Percentiles rank a stretch among this genome's conserved stretches.
These are phyloP conservation scores for Onthophagus taurus DNA, from an alignment of 1,140 invertebrate genomes.

Conservation along the genomic window DNA sequence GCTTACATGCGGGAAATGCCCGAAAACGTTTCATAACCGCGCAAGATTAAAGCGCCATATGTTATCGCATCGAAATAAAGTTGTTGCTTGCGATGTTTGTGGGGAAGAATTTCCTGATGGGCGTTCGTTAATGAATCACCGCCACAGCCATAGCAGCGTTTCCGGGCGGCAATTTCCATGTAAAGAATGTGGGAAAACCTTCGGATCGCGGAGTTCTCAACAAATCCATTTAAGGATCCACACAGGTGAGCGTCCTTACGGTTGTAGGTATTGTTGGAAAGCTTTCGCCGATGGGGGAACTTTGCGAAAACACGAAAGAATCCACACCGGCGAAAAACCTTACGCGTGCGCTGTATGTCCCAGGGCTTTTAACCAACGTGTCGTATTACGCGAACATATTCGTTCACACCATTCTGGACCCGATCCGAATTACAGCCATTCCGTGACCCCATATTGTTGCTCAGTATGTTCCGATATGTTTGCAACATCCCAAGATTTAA, in stretches of 20 bases:
- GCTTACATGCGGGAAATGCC: conserved; percentile 51
- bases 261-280: conserved; percentile 95
- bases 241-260: conserved; percentile 74
- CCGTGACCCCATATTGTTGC: conserved; percentile 54
- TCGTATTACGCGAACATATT: conserved; percentile 71
- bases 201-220: conserved; percentile 78
- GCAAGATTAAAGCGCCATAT: conserved; percentile 52
- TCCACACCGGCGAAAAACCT: conserved; percentile 93
- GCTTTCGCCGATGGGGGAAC: conserved; percentile 98
- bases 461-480: conserved; percentile 62
- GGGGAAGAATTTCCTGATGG: conserved; percentile 63
- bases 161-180: conserved; percentile 71
- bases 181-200: conserved; percentile 73
- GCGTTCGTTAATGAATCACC: conserved; percentile 57
- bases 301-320: conserved; percentile 92
- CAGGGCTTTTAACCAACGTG: conserved; percentile 73
- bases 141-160: conserved; percentile 46
- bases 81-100: conserved; percentile 58
- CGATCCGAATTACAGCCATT: conserved; percentile 47
- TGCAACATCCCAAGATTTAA: conserved; percentile 59
- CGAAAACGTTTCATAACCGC: conserved; percentile 61
- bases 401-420: conserved; percentile 71
- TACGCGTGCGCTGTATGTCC: conserved; percentile 93
- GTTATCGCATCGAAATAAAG: conserved; percentile 60
- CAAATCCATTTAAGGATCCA: conserved; percentile 87